These are phyloP conservation scores for Cydia splendana DNA, from an alignment of 1,140 invertebrate genomes.

Conservation along the genomic window DNA sequence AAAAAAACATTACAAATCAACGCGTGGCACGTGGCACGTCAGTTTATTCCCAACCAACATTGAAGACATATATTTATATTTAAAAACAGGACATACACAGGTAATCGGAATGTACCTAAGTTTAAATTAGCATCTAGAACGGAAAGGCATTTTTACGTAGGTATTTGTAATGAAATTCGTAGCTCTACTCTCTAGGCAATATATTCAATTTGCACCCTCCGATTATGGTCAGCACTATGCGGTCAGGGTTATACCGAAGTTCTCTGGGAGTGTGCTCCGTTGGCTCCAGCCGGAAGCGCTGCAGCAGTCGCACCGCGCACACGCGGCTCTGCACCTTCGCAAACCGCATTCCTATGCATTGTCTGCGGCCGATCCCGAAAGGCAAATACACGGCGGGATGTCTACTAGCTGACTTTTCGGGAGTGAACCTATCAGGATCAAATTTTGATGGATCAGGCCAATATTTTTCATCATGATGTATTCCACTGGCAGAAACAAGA, in stretches of 20 bases:
- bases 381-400: not conserved
- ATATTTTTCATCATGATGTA: not conserved
- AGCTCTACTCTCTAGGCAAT: constrained; percentile 33
- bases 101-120: no score
- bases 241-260: constrained; percentile 34
- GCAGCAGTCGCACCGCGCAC: constrained; percentile 40
- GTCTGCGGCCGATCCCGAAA: not conserved
- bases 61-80: no score
- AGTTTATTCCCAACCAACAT: no score
- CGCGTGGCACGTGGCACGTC: no score
- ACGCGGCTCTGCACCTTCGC: constrained; percentile 43
- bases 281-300: constrained; percentile 40
- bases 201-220: constrained; percentile 42
- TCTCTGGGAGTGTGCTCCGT: constrained; percentile 35
- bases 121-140: no score
- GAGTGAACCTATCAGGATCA: constrained; percentile 30
- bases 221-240: constrained; percentile 34
- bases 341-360: constrained; percentile 42
- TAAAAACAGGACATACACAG: no score
- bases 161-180: no score
- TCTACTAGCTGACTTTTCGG: not conserved
- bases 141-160: no score
- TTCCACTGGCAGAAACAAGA: not conserved
- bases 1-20: no score
- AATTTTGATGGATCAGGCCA: constrained; percentile 12